Conservation (phyloP, 2,113 vertebrate species). For the Nyctibius bracteatus region DNA sequence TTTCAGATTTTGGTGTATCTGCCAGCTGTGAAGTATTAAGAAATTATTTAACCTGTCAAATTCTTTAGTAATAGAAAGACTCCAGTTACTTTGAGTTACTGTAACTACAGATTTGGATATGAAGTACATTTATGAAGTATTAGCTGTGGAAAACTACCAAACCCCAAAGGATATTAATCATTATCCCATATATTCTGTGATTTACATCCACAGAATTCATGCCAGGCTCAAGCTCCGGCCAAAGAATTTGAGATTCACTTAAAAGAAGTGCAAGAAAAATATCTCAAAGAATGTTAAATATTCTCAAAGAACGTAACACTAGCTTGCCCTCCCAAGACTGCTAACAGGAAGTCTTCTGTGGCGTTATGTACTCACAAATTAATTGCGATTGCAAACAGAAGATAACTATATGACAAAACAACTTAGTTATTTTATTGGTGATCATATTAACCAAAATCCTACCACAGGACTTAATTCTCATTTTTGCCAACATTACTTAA, state of each 20-base stretch:
- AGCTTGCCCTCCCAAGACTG: neutral
- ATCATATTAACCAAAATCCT: neutral
- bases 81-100: neutral
- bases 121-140: neutral
- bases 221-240: neutral
- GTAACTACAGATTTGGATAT: neutral
- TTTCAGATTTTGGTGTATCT: conserved; percentile 87
- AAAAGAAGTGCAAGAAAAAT: neutral
- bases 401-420: neutral
- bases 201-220: neutral
- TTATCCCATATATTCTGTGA: neutral
- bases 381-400: neutral
- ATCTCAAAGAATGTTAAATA: neutral
- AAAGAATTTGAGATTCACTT: neutral
- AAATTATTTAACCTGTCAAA: conserved; percentile 62
- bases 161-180: neutral
- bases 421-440: neutral
- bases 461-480: neutral
- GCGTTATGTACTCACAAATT: neutral
- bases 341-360: neutral
- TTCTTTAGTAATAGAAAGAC: conserved; percentile 25
- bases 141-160: neutral
- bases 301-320: neutral
- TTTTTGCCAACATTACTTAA: neutral
- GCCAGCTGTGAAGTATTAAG: conserved; percentile 83